Base-by-base conservation (phyloP, 2,888 invertebrate genomes). In the Drosophila anceps region DNA sequence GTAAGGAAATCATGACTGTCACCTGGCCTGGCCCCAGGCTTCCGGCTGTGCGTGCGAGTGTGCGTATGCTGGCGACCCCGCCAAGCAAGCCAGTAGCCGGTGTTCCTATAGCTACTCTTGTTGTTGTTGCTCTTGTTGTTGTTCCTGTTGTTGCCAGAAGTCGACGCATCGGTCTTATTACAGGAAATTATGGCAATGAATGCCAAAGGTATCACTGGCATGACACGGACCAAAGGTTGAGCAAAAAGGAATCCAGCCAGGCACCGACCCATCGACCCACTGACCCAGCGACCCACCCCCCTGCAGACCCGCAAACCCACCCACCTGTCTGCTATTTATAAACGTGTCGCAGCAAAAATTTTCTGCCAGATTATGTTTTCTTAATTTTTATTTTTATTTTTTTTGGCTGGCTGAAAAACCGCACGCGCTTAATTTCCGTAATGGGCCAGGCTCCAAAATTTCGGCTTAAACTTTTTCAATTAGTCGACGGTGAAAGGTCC, bases 1-100 rank as follows among this genome's bases (percentile, higher is more conserved):
- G 96, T 89, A 97, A 98, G 85, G 89, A 86, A 87, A 89, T 84
- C 85, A 89, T 84, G 87, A 86, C 82, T 86, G 84, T 89, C 85
- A 87, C 80, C 78, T 71, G 74, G 48, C 76, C 67, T 65, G 79
- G 66, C 63, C 65, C 54, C 60, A 27, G 10, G 57, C 69, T 62
- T 79, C 81, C 80, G 79, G 69, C 73, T 62, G 54, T 73, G 73
- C 79, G 81, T 79, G 69, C 65, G 59, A 66, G 39, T 54, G 58
- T 41, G 63, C 63, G 53, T 59, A 57, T 43, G 18, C 15, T 31
- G 44, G 37, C 8, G 48, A 41, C 48, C 53, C 27, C 58, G 39
- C 29, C 57, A 50, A 43, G 46, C 35, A 41, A 43, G 63, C 53
- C 63, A 54, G 44, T 35, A 61, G 63, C 57, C 53, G 15, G 62